A percentile compares a stretch with the other conserved stretches of the same genome.
Evolutionary conservation across 1,140 invertebrate species (phyloP).

Genomic region (Drosophila athabasca): DNA sequence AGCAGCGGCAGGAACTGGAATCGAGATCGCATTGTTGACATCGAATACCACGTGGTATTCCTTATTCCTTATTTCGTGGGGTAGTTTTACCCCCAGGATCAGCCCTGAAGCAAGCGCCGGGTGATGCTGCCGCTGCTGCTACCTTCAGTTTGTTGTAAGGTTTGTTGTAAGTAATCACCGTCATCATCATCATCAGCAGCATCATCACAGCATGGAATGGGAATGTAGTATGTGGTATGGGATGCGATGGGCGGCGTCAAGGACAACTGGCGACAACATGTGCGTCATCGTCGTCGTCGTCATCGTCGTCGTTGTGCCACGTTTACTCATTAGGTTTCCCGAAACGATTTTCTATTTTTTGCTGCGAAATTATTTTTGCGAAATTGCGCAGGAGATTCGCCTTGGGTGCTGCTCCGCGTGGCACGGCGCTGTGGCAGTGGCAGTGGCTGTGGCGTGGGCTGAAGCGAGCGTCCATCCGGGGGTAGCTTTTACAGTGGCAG

Average conservation of each 20-base stretch:
- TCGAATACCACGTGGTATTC: conserved; percentile 29
- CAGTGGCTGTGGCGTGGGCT: conserved; percentile 33
- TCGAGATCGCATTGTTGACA: conserved; percentile 70
- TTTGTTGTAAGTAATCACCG: conserved; percentile 81
- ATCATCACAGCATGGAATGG: conserved; percentile 20
- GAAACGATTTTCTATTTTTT: conserved; percentile 28
- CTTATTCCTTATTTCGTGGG: conserved; percentile 28
- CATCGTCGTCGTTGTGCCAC: conserved; percentile 66
- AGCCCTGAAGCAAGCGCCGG: conserved; percentile 65
- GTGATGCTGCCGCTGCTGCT: conserved; percentile 45
- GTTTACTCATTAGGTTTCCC: conserved; percentile 73
- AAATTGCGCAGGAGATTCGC: conserved; percentile 62
- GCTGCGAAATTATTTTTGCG: conserved; percentile 48
- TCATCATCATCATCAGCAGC: conserved; percentile 72
- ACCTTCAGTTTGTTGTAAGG: conserved; percentile 74
- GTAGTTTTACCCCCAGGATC: conserved; percentile 59
- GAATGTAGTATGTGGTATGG: background rate
- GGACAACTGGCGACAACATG: conserved; percentile 79
- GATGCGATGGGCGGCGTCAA: conserved; percentile 49
- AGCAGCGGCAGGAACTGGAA: conserved; percentile 31
- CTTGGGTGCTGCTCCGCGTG: conserved; percentile 16
- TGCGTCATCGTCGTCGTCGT: conserved; percentile 66
- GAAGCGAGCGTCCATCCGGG: conserved; percentile 37
- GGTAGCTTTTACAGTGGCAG: conserved; percentile 65
- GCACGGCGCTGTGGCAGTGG: too few relatives aligned